Percentiles rank a stretch among this genome's conserved stretches.
These are phyloP conservation scores for Anolis carolinensis DNA, from an alignment of 2,113 vertebrate species.

Conservation along the genomic window DNA sequence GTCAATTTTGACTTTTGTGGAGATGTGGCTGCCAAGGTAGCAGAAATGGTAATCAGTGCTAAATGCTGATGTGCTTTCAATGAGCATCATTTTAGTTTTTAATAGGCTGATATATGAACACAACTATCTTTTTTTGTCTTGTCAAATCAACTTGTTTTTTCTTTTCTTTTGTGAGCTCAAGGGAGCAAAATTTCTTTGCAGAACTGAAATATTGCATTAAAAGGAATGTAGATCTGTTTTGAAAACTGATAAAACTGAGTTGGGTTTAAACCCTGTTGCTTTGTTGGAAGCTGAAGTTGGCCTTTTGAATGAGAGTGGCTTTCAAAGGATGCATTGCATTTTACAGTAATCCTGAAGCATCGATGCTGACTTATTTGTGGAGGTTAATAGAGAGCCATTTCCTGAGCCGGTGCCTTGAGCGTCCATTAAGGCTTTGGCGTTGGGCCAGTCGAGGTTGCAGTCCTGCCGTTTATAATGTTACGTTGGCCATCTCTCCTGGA, in stretches of 20 bases:
- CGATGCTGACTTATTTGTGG: conserved; percentile 81
- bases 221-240: conserved; percentile 30
- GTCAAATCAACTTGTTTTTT: conserved; percentile 47
- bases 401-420: conserved; percentile 76
- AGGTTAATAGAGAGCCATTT: conserved; percentile 78
- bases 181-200: conserved; percentile 32
- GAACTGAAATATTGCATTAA: conserved; percentile 47
- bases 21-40: too few relatives aligned
- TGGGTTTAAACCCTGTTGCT: conserved; percentile 48
- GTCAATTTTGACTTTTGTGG: too few relatives aligned
- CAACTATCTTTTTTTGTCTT: conserved; percentile 37
- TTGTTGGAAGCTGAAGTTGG: conserved; percentile 49
- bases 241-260: conserved; percentile 43
- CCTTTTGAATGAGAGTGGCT: conserved; percentile 51
- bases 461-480: conserved; percentile 9
- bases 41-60: background rate
- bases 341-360: conserved; percentile 77
- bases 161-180: conserved; percentile 44
- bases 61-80: background rate
- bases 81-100: conserved; percentile 32
- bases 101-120: conserved; percentile 27
- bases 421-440: conserved; percentile 75
- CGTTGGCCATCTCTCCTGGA: conserved; percentile 70
- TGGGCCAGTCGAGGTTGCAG: conserved; percentile 57
- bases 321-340: conserved; percentile 68